Evolutionary conservation across 92 coral and sea anemone genomes (phyloP), one percentile per base, ranked within the genome.

Genomic region (Pocillopora grandis): DNA sequence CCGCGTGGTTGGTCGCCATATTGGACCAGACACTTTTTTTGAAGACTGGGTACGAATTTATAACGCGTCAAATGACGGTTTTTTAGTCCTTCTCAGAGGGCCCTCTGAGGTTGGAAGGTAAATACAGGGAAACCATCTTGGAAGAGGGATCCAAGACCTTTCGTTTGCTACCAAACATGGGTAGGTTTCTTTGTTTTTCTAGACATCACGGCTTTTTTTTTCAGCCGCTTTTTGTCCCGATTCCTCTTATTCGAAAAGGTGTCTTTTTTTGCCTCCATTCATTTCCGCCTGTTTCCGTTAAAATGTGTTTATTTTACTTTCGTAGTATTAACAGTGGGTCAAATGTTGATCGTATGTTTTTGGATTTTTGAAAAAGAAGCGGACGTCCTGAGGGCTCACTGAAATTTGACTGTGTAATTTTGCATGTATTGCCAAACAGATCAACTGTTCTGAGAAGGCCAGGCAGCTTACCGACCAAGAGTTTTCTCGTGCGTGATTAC

Each of bases 261-360:
- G 72, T 62, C 72, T 42, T 78, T 49, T 73, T 72, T 15, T 23
- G 61, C 48, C 72, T 64, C 23, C 71, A 77, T 77, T 77, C 59
- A 77, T 62, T 61, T 72, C 14, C 68, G 15, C 63, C 71, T 61
- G 59, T 62, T 77, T 62, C 31, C 63, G 61, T 62, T 62, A 62
- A 63, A 62, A 77, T 61, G 31, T 77, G 58, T 77, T 37, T 4
- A 62, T 77, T 77, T 36, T 5, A 18, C 81, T 17, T n/a, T 77
- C 81, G 63, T 9, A 77, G 71, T 42, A 1, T 63, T 77, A 20
- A 62, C 71, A 62, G 71, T 37, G 61, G 33, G 81, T 77, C 81
- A 62, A 76, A 37, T 62, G 12, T 77, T 62, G 62, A 77, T 77
- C 35, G 81, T 77, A 77, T 77, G 81, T 77, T 77, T 77, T 77